phyloP scores from a whole-genome alignment of 37 sponge, comb jelly and placozoan genomes.

The Amphimedon queenslandica region DNA sequence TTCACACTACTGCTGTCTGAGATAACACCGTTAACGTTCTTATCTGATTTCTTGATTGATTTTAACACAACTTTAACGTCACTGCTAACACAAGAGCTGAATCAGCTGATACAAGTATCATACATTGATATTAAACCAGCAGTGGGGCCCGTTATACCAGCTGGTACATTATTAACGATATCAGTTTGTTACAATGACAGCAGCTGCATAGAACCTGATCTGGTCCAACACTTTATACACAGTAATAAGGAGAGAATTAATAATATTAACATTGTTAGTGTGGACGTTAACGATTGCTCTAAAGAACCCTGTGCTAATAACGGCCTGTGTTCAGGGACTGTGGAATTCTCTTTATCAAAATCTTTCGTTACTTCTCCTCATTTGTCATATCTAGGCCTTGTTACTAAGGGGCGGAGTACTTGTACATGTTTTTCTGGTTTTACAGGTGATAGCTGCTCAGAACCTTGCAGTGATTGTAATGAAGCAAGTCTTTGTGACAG shows the following conservation, averaged over 20 bases:
- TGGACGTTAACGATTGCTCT: conserved; percentile 40
- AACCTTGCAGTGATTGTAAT: background rate
- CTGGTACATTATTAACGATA: background rate
- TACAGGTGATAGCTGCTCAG: conserved; percentile 11
- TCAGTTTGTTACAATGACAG: conserved; percentile 1
- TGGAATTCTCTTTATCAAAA: too few relatives aligned
- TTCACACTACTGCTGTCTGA: conserved; percentile 24
- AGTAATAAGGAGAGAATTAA: background rate
- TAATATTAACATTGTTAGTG: conserved; percentile 30
- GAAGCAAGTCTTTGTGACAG: conserved; percentile 29
- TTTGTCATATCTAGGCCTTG: too few relatives aligned
- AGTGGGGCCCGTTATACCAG: conserved; percentile 11
- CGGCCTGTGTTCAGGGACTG: conserved; percentile 22
- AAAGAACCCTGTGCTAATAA: conserved; percentile 33
- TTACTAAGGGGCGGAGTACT: too few relatives aligned
- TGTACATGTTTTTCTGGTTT: conserved; percentile 26
- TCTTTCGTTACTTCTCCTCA: too few relatives aligned
- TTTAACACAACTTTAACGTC: conserved; percentile 5
- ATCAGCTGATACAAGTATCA: background rate
- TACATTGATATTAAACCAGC: background rate
- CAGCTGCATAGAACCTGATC: conserved; percentile 14
- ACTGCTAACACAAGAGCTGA: background rate
- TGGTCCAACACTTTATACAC: conserved; percentile 52
- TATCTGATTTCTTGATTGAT: background rate
- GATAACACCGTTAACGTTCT: conserved; percentile 13